These are phyloP conservation scores for Plagiodera versicolora DNA, from an alignment of 2,888 invertebrate species.

Conservation along the genomic window DNA sequence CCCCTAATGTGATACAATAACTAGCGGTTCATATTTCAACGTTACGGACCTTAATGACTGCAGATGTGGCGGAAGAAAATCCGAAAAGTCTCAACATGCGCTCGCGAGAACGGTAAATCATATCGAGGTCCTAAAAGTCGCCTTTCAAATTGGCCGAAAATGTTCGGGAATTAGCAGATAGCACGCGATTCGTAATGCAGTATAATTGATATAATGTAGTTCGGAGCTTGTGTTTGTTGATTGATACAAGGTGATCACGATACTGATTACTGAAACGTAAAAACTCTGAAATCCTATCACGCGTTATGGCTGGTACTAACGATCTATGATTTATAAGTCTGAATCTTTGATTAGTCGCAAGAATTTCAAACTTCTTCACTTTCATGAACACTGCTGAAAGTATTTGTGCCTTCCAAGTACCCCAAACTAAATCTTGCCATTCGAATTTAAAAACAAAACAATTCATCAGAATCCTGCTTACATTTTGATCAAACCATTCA, in stretches of 20 bases:
- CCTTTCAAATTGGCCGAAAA: slow-evolving; percentile 23
- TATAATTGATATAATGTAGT: slow-evolving; percentile 23
- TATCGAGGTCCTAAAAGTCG: slow-evolving; percentile 17
- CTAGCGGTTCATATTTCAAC: slow-evolving; percentile 17
- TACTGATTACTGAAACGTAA: neutral
- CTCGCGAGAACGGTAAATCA: slow-evolving; percentile 19
- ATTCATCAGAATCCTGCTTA: no score
- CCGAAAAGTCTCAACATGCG: slow-evolving; percentile 1
- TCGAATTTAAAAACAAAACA: no score
- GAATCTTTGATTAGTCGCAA: no score
- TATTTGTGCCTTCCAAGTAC: no score
- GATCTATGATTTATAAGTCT: no score
- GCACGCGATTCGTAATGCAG: slow-evolving; percentile 28
- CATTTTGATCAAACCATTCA: no score
- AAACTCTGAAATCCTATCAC: neutral
- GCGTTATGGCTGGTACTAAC: no score
- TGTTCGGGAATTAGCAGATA: slow-evolving; percentile 15
- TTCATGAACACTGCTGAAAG: no score
- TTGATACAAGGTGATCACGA: neutral
- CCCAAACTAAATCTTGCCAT: no score
- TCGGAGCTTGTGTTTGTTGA: neutral
- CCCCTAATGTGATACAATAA: slow-evolving; percentile 11
- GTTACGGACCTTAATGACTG: slow-evolving; percentile 24
- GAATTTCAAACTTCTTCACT: no score
- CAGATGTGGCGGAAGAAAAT: slow-evolving; percentile 21